Evolutionary conservation across 2,797 vertebrate species (phyloP).

Genomic region (Strix occidentalis): DNA sequence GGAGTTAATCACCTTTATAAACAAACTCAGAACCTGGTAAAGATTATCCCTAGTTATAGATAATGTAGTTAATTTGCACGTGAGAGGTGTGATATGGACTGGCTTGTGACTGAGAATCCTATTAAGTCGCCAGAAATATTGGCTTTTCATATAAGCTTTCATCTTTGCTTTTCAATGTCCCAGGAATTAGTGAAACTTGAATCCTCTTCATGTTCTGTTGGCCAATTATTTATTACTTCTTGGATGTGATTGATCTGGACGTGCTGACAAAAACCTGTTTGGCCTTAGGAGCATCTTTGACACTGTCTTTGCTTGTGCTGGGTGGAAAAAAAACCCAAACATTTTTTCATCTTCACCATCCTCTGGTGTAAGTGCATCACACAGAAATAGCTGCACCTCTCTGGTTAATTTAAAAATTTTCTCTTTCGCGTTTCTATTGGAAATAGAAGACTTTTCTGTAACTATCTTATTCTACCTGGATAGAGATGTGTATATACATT

Average conservation of each 20-base stretch:
- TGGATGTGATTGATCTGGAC: neutral
- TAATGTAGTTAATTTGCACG: neutral
- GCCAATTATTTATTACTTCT: neutral
- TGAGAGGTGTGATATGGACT: neutral
- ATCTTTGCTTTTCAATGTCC: neutral
- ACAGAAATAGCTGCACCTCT: neutral
- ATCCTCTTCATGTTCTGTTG: neutral
- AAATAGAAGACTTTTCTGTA: neutral
- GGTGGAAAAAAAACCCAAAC: neutral
- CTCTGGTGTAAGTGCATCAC: no score
- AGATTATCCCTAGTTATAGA: neutral
- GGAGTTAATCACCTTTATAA: neutral
- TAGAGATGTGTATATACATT: neutral
- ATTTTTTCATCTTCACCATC: neutral
- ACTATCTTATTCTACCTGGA: neutral
- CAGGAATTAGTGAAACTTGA: neutral
- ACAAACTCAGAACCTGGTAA: neutral
- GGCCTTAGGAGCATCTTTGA: neutral
- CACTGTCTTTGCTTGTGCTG: neutral
- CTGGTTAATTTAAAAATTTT: neutral
- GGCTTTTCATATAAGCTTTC: neutral
- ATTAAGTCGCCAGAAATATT: neutral
- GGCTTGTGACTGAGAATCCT: neutral
- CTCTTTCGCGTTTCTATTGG: neutral
- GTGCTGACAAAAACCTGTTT: neutral